phyloP scores from a whole-genome alignment of 2,113 vertebrate genomes.

The Sialia sialis region DNA sequence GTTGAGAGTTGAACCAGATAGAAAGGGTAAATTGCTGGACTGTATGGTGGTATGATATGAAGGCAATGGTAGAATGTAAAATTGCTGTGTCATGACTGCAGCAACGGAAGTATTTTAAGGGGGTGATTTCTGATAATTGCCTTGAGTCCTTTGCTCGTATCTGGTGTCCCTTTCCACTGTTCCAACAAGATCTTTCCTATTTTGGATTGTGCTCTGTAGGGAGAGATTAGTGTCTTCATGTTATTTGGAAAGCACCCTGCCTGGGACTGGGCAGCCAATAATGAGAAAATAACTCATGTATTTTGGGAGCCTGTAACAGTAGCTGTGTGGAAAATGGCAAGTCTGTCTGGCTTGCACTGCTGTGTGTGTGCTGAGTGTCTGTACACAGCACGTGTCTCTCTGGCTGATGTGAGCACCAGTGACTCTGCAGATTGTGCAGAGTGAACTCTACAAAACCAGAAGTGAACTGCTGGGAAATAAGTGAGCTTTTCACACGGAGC shows the following conservation, averaged over 20 bases:
- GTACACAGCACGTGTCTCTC: not conserved
- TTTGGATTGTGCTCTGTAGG: not conserved
- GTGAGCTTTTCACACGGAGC: accelerated
- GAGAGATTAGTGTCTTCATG: not conserved
- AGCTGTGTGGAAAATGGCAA: slow-evolving; percentile 8
- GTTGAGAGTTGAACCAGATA: not conserved
- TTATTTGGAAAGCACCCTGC: not conserved
- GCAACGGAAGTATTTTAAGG: slow-evolving; percentile 1
- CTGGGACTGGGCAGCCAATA: not conserved
- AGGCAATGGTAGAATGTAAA: not conserved
- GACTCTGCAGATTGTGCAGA: not conserved
- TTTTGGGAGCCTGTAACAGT: slow-evolving; percentile 7
- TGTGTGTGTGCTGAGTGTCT: not conserved
- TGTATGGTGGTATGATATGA: not conserved
- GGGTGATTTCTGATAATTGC: not conserved
- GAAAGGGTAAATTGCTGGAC: not conserved
- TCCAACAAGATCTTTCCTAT: slow-evolving; percentile 6
- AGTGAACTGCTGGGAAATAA: not conserved
- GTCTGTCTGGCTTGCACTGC: not conserved
- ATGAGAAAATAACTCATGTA: not conserved
- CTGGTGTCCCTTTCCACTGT: not conserved
- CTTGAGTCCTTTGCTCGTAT: not conserved
- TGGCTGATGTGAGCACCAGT: not conserved
- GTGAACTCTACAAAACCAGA: not conserved
- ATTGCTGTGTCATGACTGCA: not conserved